phyloP scores from a whole-genome alignment of 2,888 invertebrate genomes.

The Leistus spinibarbis region DNA sequence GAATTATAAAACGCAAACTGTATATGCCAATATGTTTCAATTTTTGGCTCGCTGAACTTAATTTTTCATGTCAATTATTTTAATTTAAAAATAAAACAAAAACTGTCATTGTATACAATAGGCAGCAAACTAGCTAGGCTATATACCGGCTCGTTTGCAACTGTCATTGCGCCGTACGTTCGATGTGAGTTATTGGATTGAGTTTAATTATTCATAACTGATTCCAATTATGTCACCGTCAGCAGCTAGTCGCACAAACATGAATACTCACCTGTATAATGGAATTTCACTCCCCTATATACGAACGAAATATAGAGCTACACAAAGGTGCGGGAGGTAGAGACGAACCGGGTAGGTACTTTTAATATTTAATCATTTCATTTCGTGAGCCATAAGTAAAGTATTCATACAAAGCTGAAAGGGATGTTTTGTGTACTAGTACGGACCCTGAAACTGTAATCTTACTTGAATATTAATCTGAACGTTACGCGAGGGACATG shows the following conservation, averaged over 20 bases:
- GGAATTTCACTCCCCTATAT: slow-evolving; percentile 20
- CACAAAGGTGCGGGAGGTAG: background rate
- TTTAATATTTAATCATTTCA: slow-evolving; percentile 39
- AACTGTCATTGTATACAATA: background rate
- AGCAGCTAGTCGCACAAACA: slow-evolving; percentile 19
- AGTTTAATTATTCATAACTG: slow-evolving; percentile 40
- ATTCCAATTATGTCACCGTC: slow-evolving; percentile 40
- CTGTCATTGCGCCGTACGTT: slow-evolving; percentile 27
- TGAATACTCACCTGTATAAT: slow-evolving; percentile 38
- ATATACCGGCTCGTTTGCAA: slow-evolving; percentile 23
- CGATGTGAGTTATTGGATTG: slow-evolving; percentile 40
- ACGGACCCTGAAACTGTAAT: slow-evolving; percentile 27
- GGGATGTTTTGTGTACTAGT: slow-evolving; percentile 28
- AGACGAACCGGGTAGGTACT: slow-evolving; percentile 10
- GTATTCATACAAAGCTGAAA: slow-evolving; percentile 39
- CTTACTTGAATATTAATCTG: slow-evolving; percentile 30
- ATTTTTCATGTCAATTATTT: background rate
- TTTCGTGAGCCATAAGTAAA: slow-evolving; percentile 39
- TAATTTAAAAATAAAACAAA: background rate
- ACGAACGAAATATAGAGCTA: background rate
- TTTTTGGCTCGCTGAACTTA: background rate
- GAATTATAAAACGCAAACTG: background rate
- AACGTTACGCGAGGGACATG: slow-evolving; percentile 15
- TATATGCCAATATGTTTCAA: background rate
- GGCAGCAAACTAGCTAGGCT: background rate